These are phyloP conservation scores for Clamator glandarius DNA, from an alignment of 2,797 vertebrate species.

Conservation along the genomic window DNA sequence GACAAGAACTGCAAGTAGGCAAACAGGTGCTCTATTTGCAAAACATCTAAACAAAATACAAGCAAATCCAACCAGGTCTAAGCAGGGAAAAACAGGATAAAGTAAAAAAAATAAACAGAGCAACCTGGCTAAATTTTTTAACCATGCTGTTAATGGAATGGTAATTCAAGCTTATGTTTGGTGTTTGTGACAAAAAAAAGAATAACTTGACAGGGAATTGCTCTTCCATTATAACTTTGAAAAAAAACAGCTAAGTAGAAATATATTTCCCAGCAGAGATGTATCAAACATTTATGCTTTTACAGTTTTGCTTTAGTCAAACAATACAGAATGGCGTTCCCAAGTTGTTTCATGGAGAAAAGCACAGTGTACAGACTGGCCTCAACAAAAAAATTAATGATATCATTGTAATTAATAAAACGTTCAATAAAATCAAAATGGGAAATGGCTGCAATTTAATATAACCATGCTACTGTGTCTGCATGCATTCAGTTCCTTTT, in stretches of 20 bases:
- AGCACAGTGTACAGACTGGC: not conserved
- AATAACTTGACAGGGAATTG: constrained; percentile 22
- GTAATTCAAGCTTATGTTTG: not conserved
- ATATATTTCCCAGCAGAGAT: constrained; percentile 46
- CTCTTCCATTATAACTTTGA: constrained; percentile 23
- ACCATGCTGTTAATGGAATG: not conserved
- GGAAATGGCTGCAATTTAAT: constrained; percentile 21
- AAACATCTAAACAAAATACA: not conserved
- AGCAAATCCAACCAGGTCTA: not conserved
- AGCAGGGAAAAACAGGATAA: not conserved
- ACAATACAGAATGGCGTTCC: constrained; percentile 34
- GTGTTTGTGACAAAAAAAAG: not conserved
- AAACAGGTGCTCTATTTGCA: not conserved
- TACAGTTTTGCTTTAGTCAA: constrained; percentile 50
- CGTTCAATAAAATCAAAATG: constrained; percentile 39
- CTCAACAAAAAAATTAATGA: constrained; percentile 33
- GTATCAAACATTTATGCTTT: constrained; percentile 66
- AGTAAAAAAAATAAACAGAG: not conserved
- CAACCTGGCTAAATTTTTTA: not conserved
- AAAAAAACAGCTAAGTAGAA: constrained; percentile 43
- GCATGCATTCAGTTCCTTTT: constrained; percentile 12
- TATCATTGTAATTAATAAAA: constrained; percentile 64
- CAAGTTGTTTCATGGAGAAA: not conserved
- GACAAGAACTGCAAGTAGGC: not conserved
- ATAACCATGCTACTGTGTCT: not conserved